Percentiles rank a stretch among this genome's conserved stretches.
Evolutionary conservation across 30 jellyfish, hydroid and myxozoan genomes (phyloP).

Genomic region (Pseudorhiza aurosa): DNA sequence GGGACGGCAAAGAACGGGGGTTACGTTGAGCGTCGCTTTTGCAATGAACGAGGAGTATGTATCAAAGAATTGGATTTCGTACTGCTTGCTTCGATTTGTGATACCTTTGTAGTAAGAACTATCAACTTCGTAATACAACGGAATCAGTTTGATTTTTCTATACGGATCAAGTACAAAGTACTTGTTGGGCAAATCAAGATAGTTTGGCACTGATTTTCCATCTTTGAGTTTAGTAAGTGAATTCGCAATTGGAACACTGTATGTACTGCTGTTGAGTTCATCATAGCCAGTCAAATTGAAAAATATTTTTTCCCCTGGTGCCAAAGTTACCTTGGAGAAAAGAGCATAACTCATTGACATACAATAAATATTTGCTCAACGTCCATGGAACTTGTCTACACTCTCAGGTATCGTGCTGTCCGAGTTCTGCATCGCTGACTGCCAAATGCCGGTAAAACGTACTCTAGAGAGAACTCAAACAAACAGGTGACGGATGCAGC

Average conservation of each 20-base stretch:
- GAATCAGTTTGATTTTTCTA: background rate
- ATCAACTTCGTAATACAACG: background rate
- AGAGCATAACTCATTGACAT: background rate
- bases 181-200: background rate
- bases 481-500: too few species aligned
- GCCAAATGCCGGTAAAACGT: too few species aligned
- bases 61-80: conserved; percentile 43
- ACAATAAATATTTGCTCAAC: too few species aligned
- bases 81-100: background rate
- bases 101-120: background rate
- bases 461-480: too few species aligned
- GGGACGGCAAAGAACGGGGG: conserved; percentile 54
- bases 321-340: conserved; percentile 4
- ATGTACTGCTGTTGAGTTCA: conserved; percentile 45
- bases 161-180: conserved; percentile 52
- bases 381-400: too few species aligned
- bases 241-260: conserved; percentile 64
- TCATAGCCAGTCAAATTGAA: conserved; percentile 42
- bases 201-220: background rate
- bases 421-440: too few species aligned
- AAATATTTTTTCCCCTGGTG: conserved; percentile 65
- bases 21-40: conserved; percentile 21
- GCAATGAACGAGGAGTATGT: conserved; percentile 53
- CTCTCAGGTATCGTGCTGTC: too few species aligned
- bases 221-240: conserved; percentile 1